These are phyloP conservation scores for Mylabris phalerata DNA, from an alignment of 1,140 invertebrate species.

Conservation along the genomic window DNA sequence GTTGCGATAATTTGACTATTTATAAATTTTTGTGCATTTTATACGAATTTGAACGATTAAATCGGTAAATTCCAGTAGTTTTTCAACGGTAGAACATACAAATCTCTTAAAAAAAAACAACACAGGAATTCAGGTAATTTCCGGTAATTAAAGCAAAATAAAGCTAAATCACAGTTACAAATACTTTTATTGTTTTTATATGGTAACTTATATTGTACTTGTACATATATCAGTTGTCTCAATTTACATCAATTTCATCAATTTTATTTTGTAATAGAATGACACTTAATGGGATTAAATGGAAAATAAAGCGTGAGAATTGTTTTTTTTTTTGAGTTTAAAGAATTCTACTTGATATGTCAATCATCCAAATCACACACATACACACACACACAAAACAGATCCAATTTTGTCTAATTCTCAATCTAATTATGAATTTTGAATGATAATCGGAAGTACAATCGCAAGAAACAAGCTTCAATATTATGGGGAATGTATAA, in stretches of 20 bases:
- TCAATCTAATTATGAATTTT: too few species aligned
- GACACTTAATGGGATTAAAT: neutral
- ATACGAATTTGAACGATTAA: neutral
- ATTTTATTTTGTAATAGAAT: constrained; percentile 4
- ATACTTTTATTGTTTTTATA: constrained; percentile 20
- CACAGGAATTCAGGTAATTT: too few species aligned
- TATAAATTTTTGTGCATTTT: too few species aligned
- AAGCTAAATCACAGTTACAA: constrained; percentile 14
- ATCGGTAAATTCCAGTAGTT: neutral
- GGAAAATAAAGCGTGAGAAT: neutral
- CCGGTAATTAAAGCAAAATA: too few species aligned
- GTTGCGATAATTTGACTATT: too few species aligned
- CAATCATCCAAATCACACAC: constrained; percentile 7
- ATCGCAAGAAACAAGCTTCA: constrained; percentile 9
- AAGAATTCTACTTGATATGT: constrained; percentile 1
- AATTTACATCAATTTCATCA: constrained; percentile 16
- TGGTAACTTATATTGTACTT: constrained; percentile 35
- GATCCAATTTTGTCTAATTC: neutral
- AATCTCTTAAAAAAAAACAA: too few species aligned
- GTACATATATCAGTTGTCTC: constrained; percentile 33
- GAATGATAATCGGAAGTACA: too few species aligned
- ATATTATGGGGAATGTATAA: constrained; percentile 13
- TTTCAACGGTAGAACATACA: too few species aligned
- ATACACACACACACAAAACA: neutral
- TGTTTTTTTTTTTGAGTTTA: too few species aligned